A percentile compares a stretch with the other conserved stretches of the same genome.
These are phyloP conservation scores for Kobus ellipsiprymnus DNA, from an alignment of 2,113 vertebrate genomes.

Conservation along the genomic window DNA sequence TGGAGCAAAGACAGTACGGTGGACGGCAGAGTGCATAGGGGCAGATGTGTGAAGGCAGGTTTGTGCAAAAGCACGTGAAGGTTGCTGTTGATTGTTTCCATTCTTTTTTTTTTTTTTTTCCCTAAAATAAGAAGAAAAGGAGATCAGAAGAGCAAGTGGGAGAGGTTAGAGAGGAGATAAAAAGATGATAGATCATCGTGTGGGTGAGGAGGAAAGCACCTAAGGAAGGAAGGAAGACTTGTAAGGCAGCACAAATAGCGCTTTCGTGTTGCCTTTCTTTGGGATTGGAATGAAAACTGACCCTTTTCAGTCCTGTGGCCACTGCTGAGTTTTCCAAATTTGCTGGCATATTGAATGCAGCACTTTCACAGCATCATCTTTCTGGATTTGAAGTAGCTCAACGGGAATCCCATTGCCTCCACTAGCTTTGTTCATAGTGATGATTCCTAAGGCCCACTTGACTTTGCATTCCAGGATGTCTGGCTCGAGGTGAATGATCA, in stretches of 20 bases:
- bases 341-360: background rate
- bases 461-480: background rate
- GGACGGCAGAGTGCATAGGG: background rate
- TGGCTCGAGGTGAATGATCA: background rate
- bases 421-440: background rate
- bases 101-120: background rate
- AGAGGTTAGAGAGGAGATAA: background rate
- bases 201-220: background rate
- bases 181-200: background rate
- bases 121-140: background rate
- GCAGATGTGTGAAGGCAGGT: background rate
- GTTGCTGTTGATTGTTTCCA: background rate
- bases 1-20: background rate
- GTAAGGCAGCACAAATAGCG: background rate
- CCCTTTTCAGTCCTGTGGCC: background rate
- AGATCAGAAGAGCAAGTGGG: background rate
- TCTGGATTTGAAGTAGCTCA: background rate
- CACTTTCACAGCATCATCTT: background rate
- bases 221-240: background rate
- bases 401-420: background rate
- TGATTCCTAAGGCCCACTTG: background rate
- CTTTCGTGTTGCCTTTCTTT: background rate
- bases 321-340: background rate
- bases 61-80: background rate
- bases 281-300: background rate